phyloP scores from a whole-genome alignment of 2,113 vertebrate genomes.

The Aleadryas rufinucha region DNA sequence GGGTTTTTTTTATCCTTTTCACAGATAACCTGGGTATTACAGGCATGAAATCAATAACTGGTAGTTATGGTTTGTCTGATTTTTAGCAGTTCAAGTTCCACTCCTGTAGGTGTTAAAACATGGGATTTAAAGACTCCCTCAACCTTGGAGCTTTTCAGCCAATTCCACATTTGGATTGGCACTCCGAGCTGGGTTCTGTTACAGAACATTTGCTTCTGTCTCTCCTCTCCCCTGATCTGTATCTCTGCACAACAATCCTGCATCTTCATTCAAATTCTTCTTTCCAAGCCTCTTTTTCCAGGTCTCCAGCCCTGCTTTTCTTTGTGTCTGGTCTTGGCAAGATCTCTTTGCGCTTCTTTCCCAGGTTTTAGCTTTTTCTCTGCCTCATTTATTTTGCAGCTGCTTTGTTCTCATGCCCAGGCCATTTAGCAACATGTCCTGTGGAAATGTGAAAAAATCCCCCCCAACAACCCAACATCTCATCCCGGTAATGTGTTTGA shows the following conservation, averaged over 20 bases:
- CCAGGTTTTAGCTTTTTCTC: conserved; percentile 49
- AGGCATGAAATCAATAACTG: neutral
- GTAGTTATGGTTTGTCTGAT: neutral
- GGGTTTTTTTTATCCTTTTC: neutral
- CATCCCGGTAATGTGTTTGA: neutral
- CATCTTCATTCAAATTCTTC: neutral
- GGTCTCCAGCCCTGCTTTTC: neutral
- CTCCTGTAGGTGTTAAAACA: neutral
- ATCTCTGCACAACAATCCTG: neutral
- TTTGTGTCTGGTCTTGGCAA: conserved; percentile 25
- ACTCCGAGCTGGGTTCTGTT: neutral
- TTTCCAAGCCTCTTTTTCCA: conserved; percentile 1
- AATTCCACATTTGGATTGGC: neutral
- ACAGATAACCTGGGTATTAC: neutral
- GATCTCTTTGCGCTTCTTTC: neutral
- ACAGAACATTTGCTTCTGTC: neutral
- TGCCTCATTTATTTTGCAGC: conserved; percentile 67
- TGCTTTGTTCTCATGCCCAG: conserved; percentile 57
- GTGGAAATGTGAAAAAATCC: neutral
- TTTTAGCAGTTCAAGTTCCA: neutral
- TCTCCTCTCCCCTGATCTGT: neutral
- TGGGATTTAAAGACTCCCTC: neutral
- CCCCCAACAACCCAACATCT: neutral
- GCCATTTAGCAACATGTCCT: conserved; percentile 46
- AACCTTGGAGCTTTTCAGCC: neutral